A percentile compares a stretch with the other conserved stretches of the same genome.
Conservation (phyloP, 2,113 vertebrate genomes). For the Polypterus bichir region DNA sequence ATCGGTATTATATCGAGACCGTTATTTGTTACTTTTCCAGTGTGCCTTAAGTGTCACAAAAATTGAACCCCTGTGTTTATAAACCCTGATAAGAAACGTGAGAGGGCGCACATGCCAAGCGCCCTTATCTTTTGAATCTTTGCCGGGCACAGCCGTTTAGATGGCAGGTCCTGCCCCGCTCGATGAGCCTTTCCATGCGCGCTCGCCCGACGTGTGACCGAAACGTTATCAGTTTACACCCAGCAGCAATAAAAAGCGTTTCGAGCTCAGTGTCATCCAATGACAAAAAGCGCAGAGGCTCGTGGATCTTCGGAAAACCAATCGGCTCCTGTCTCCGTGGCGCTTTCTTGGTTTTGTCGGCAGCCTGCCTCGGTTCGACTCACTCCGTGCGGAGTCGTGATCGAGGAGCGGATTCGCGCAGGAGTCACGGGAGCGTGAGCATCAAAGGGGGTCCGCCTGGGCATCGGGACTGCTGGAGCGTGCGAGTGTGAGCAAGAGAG, state of each 20-base stretch:
- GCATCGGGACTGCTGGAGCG: constrained; percentile 11
- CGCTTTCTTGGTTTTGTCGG: constrained; percentile 5
- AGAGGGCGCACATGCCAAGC: neutral
- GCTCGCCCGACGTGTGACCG: neutral
- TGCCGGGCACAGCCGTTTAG: neutral
- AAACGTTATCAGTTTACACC: constrained; percentile 1
- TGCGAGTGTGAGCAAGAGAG: neutral
- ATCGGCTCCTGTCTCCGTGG: constrained; percentile 25
- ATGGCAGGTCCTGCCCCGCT: neutral
- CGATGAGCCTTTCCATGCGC: neutral
- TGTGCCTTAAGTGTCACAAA: neutral
- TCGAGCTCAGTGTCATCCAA: constrained; percentile 11
- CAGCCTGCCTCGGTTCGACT: constrained; percentile 22
- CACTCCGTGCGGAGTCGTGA: constrained; percentile 27
- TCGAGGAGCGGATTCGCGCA: constrained; percentile 21
- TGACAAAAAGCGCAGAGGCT: constrained; percentile 15
- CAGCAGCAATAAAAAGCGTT: constrained; percentile 5
- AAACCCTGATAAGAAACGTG: neutral
- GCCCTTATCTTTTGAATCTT: neutral
- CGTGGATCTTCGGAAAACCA: constrained; percentile 19
- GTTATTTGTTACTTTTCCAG: neutral
- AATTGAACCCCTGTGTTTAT: neutral
- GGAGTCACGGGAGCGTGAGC: constrained; percentile 22
- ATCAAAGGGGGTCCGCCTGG: constrained; percentile 18
- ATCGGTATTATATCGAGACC: too few species aligned